Evolutionary conservation across 2,113 vertebrate genomes (phyloP).

Genomic region (Mola mola): DNA sequence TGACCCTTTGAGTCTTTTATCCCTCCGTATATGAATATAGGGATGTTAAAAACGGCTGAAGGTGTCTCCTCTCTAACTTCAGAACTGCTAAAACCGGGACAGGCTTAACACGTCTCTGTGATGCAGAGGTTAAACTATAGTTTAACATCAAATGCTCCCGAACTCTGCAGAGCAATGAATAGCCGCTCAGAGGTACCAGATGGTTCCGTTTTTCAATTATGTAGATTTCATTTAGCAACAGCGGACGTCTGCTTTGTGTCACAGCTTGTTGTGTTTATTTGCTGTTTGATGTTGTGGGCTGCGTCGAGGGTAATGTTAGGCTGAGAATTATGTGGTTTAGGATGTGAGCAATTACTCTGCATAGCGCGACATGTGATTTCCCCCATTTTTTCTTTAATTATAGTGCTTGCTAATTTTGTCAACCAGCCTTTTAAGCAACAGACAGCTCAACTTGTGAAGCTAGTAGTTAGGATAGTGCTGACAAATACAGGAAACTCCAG

Average conservation of each 20-base stretch:
- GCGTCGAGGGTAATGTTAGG: slow-evolving; percentile 26
- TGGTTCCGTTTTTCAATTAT: slow-evolving; percentile 18
- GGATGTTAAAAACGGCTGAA: not conserved
- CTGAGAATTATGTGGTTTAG: slow-evolving; percentile 16
- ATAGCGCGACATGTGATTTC: slow-evolving; percentile 31
- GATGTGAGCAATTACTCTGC: slow-evolving; percentile 11
- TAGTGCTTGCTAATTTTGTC: slow-evolving; percentile 31
- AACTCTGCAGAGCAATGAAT: slow-evolving; percentile 13
- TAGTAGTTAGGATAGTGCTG: slow-evolving; percentile 4
- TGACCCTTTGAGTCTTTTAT: not conserved
- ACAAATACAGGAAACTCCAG: not conserved
- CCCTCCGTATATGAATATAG: not conserved
- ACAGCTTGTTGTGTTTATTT: slow-evolving; percentile 14
- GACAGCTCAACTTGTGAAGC: slow-evolving; percentile 46
- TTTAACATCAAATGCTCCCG: slow-evolving; percentile 9
- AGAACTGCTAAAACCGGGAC: not conserved
- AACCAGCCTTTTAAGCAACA: slow-evolving; percentile 41
- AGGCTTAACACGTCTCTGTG: not conserved
- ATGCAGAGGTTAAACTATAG: not conserved
- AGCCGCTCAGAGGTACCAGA: slow-evolving; percentile 19
- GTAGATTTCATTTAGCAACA: slow-evolving; percentile 11
- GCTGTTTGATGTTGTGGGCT: slow-evolving; percentile 28
- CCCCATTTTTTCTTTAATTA: slow-evolving; percentile 31
- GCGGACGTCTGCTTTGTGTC: slow-evolving; percentile 23
- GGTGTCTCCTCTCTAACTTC: not conserved